A percentile compares a stretch with the other conserved stretches of the same genome.
These are phyloP conservation scores for Neotragus moschatus DNA, from an alignment of 2,113 vertebrate species.

Conservation along the genomic window DNA sequence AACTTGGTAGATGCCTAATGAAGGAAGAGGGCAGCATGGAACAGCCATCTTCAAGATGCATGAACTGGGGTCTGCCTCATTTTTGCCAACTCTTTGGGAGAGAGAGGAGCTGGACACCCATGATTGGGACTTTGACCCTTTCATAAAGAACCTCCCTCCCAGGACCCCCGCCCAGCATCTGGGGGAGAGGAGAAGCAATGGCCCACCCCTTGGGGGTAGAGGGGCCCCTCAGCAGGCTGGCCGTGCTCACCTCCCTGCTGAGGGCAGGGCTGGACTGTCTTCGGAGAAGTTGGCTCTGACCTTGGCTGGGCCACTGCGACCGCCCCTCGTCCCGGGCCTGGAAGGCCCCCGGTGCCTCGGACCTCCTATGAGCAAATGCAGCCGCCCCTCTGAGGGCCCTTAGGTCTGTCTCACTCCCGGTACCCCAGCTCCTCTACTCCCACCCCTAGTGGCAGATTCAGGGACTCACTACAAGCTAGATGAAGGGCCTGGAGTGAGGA, in stretches of 20 bases:
- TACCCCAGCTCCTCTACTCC: background rate
- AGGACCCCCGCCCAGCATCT: background rate
- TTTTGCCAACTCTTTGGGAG: background rate
- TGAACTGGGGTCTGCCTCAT: background rate
- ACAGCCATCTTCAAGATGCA: background rate
- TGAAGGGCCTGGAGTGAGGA: background rate
- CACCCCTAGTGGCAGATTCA: background rate
- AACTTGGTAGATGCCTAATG: background rate
- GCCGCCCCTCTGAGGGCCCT: slow-evolving; percentile 48
- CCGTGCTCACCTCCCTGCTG: slow-evolving; percentile 80
- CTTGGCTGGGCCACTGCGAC: slow-evolving; percentile 72
- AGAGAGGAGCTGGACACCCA: background rate
- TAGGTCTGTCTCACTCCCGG: background rate
- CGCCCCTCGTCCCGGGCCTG: slow-evolving; percentile 80
- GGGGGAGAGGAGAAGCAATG: background rate
- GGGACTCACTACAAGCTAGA: background rate
- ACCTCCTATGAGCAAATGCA: slow-evolving; percentile 77
- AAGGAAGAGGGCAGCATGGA: background rate
- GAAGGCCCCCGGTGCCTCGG: slow-evolving; percentile 81
- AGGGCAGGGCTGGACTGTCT: slow-evolving; percentile 81
- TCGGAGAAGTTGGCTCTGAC: slow-evolving; percentile 74
- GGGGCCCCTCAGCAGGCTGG: background rate
- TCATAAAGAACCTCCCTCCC: background rate
- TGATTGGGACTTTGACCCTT: background rate
- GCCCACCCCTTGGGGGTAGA: background rate